These are phyloP conservation scores for Dolichoris vasculosae DNA, from an alignment of 1,140 invertebrate genomes.

Conservation along the genomic window DNA sequence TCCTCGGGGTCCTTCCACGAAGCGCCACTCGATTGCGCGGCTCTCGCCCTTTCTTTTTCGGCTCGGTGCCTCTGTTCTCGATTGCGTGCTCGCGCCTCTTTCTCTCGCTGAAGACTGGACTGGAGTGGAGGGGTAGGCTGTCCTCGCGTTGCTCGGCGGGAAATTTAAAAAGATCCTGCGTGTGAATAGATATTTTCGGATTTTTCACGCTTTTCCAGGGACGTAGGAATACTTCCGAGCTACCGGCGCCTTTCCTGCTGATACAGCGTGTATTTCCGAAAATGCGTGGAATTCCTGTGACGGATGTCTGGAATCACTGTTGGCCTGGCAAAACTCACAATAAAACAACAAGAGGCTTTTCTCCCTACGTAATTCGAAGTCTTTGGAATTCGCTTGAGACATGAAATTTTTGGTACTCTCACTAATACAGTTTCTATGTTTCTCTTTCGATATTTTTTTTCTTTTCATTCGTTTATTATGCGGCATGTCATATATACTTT, in stretches of 20 bases:
- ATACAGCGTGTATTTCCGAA: not conserved
- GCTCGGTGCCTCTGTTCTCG: not conserved
- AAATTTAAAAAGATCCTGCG: constrained; percentile 25
- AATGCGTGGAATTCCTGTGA: not conserved
- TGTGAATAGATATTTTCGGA: constrained; percentile 20
- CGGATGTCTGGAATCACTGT: not conserved
- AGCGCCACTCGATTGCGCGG: constrained; percentile 37
- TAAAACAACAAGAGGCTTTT: constrained; percentile 17
- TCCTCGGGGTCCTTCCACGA: constrained; percentile 35
- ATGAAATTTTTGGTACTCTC: not conserved
- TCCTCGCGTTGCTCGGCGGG: not conserved
- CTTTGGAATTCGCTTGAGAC: constrained; percentile 2
- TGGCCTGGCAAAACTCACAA: constrained; percentile 13
- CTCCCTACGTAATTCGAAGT: not conserved
- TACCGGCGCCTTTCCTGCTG: not conserved
- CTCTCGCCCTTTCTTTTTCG: not conserved
- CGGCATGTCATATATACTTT: not conserved
- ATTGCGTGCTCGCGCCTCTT: not conserved
- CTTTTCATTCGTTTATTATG: not conserved
- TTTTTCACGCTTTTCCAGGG: constrained; percentile 31
- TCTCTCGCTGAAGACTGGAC: no score
- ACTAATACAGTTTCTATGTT: not conserved
- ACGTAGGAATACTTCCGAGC: not conserved
- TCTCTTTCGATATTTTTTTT: not conserved
- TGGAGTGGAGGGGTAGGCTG: not conserved